A percentile compares a stretch with the other conserved stretches of the same genome.
These are phyloP conservation scores for Eurosta solidaginis DNA, from an alignment of 1,140 invertebrate genomes.

Conservation along the genomic window DNA sequence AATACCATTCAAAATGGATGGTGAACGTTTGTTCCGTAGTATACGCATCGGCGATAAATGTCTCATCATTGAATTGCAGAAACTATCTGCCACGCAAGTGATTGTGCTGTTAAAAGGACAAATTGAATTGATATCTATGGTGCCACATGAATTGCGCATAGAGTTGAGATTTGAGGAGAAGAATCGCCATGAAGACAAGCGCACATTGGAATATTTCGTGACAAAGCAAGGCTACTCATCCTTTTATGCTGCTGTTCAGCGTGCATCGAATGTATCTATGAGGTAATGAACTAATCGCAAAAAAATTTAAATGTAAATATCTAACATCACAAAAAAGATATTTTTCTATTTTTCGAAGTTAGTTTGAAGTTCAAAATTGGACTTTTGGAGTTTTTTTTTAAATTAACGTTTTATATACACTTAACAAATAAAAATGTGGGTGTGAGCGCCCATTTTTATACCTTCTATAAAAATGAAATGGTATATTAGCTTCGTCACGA, in stretches of 20 bases:
- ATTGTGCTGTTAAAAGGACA: conserved; percentile 67
- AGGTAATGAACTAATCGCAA: conserved; percentile 19
- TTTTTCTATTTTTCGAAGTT: too few relatives aligned
- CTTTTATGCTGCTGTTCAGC: conserved; percentile 40
- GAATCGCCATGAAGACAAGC: conserved; percentile 29
- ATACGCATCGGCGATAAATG: conserved; percentile 43
- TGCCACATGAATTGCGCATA: conserved; percentile 55
- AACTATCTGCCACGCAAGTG: conserved; percentile 68
- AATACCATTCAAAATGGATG: conserved; percentile 50
- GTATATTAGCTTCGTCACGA: too few relatives aligned
- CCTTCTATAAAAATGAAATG: too few relatives aligned
- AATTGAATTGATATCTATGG: conserved; percentile 66
- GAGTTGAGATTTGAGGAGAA: conserved; percentile 42
- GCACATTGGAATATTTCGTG: conserved; percentile 35
- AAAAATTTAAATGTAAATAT: too few relatives aligned
- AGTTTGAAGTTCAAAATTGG: too few relatives aligned
- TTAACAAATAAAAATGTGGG: too few relatives aligned
- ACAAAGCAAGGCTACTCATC: conserved; percentile 36
- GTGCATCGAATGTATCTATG: conserved; percentile 43
- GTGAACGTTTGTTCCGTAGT: conserved; percentile 36
- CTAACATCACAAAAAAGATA: too few relatives aligned
- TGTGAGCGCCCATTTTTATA: too few relatives aligned
- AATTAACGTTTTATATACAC: neutral
- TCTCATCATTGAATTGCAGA: conserved; percentile 62
- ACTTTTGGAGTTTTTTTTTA: neutral